Evolutionary conservation across 2,888 invertebrate genomes (phyloP).

Genomic region (Lapara coniferarum): DNA sequence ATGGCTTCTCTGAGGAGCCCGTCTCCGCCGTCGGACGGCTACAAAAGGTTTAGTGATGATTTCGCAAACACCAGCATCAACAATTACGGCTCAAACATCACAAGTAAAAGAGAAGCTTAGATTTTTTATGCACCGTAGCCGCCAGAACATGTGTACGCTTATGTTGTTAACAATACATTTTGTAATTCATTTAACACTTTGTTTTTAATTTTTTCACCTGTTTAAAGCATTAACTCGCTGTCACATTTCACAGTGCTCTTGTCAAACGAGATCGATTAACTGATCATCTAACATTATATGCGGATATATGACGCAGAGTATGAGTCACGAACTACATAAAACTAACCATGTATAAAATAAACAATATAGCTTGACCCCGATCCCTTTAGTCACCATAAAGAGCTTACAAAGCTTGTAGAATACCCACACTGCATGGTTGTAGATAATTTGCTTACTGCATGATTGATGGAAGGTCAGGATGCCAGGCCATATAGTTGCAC

Average conservation of each 20-base stretch:
- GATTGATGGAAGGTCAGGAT: conserved; percentile 26
- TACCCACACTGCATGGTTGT: conserved; percentile 38
- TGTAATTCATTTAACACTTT: conserved; percentile 70
- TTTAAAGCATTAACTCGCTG: conserved; percentile 48
- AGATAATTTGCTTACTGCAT: conserved; percentile 42
- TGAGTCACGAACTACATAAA: conserved; percentile 63
- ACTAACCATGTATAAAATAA: conserved; percentile 56
- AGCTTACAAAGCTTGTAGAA: conserved; percentile 36
- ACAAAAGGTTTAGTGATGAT: conserved; percentile 86
- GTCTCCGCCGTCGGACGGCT: conserved; percentile 85
- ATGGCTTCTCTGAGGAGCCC: conserved; percentile 83
- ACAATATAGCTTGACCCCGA: conserved; percentile 49
- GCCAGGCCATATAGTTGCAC: conserved; percentile 12
- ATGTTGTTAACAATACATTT: conserved; percentile 78
- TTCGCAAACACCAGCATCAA: conserved; percentile 81
- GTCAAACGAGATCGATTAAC: conserved; percentile 50
- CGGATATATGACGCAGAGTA: conserved; percentile 60
- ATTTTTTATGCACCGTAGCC: conserved; percentile 78
- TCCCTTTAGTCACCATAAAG: conserved; percentile 39
- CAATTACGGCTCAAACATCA: conserved; percentile 85
- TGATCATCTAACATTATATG: conserved; percentile 47
- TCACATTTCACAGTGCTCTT: conserved; percentile 43
- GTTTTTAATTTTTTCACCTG: conserved; percentile 71
- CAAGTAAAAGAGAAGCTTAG: conserved; percentile 82
- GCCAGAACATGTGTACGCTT: conserved; percentile 73